Percentiles rank a stretch among this genome's conserved stretches.
phyloP scores from a whole-genome alignment of 2,888 invertebrate species.

The Nebria brevicollis region DNA sequence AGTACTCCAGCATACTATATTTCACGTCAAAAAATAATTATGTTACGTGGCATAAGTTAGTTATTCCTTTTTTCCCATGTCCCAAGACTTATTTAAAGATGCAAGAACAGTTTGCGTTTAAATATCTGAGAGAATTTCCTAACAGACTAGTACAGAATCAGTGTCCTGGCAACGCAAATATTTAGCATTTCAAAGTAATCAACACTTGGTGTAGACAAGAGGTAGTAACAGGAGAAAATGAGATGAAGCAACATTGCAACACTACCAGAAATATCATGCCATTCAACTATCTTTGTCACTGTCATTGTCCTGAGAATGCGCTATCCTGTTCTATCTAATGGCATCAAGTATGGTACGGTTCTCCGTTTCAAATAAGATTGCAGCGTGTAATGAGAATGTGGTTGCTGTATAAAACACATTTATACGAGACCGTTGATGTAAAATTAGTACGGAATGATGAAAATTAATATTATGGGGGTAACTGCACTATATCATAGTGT shows the following conservation, averaged over 20 bases:
- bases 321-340: background rate
- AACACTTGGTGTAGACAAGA: background rate
- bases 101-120: too few species aligned
- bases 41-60: background rate
- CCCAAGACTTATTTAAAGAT: too few species aligned
- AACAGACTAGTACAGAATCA: background rate
- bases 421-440: background rate
- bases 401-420: background rate
- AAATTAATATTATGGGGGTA: slow-evolving; percentile 1
- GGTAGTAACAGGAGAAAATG: background rate
- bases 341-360: background rate
- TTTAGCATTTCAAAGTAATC: background rate
- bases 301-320: background rate
- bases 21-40: background rate
- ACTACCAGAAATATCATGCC: background rate
- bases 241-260: background rate
- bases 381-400: background rate
- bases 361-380: background rate
- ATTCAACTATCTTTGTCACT: background rate
- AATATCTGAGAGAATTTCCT: too few species aligned
- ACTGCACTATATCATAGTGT: background rate
- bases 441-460: slow-evolving; percentile 15
- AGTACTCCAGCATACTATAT: background rate
- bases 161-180: background rate
- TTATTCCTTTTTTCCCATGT: too few species aligned